A percentile compares a stretch with the other conserved stretches of the same genome.
These are phyloP conservation scores for Periplaneta americana DNA, from an alignment of 1,140 invertebrate species.

Conservation along the genomic window DNA sequence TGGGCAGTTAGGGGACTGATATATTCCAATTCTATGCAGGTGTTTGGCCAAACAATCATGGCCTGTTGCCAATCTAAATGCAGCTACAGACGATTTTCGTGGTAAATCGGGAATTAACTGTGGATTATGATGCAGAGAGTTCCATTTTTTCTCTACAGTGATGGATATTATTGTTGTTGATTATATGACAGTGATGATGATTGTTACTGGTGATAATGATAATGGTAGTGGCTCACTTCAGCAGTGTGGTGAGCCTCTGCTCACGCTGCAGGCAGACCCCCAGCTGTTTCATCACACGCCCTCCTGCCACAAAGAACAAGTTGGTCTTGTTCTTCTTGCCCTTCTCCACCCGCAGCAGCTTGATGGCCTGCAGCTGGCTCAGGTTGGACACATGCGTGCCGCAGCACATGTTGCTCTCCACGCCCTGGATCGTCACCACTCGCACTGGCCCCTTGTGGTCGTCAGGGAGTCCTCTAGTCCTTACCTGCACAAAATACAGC, in stretches of 20 bases:
- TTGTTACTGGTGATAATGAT: too few relatives aligned
- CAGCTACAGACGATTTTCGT: too few relatives aligned
- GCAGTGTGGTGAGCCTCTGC: slow-evolving; percentile 53
- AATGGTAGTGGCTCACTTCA: slow-evolving; percentile 59
- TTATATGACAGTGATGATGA: too few relatives aligned
- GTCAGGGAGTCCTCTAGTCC: slow-evolving; percentile 64
- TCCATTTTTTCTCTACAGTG: too few relatives aligned
- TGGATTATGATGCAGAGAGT: too few relatives aligned
- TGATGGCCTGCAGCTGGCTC: slow-evolving; percentile 65
- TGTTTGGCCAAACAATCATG: too few relatives aligned
- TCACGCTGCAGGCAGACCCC: slow-evolving; percentile 56
- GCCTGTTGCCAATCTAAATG: too few relatives aligned
- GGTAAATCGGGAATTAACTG: too few relatives aligned
- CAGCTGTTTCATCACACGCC: slow-evolving; percentile 55
- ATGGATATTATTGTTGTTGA: too few relatives aligned
- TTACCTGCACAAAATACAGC: slow-evolving; percentile 38
- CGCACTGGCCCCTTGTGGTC: slow-evolving; percentile 67
- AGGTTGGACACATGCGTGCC: slow-evolving; percentile 79
- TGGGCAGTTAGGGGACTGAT: too few relatives aligned
- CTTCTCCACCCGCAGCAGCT: slow-evolving; percentile 61
- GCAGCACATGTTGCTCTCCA: slow-evolving; percentile 80
- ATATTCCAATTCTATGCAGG: too few relatives aligned
- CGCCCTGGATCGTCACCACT: slow-evolving; percentile 61
- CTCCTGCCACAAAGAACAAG: slow-evolving; percentile 64
- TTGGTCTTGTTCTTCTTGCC: slow-evolving; percentile 69